Evolutionary conservation across 2,797 vertebrate genomes (phyloP).

Genomic region (Smutsia gigantea): DNA sequence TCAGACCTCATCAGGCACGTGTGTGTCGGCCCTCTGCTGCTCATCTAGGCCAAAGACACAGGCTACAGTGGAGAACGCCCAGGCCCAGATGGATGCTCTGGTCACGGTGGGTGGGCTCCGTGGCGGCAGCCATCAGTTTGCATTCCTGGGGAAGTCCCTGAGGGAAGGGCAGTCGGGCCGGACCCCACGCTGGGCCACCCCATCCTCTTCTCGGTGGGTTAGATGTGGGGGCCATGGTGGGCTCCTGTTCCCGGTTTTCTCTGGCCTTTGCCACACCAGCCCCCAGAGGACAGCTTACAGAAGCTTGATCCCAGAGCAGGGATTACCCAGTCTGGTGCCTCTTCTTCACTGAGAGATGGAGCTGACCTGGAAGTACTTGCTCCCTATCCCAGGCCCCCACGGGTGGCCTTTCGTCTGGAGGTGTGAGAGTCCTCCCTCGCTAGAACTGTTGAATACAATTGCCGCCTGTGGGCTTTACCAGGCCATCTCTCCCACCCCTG

Average conservation of each 20-base stretch:
- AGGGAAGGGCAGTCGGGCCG: background rate
- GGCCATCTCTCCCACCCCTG: background rate
- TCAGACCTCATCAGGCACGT: background rate
- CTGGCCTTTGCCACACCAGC: background rate
- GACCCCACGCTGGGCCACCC: background rate
- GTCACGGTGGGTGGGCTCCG: background rate
- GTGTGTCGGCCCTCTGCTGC: background rate
- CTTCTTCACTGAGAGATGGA: background rate
- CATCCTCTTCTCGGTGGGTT: background rate
- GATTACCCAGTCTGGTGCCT: background rate
- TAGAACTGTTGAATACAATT: fast-evolving
- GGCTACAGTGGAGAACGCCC: background rate
- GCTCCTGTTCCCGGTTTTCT: background rate
- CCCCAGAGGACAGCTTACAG: background rate
- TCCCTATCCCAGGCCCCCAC: background rate
- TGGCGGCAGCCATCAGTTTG: background rate
- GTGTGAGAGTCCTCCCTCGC: background rate
- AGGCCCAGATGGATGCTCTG: background rate
- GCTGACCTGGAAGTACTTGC: background rate
- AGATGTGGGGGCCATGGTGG: background rate
- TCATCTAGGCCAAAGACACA: background rate
- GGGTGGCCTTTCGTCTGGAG: background rate
- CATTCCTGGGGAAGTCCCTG: background rate
- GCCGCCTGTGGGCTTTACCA: background rate
- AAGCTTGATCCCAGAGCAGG: background rate